Base-by-base conservation (phyloP, 37 sponge, comb jelly and placozoan genomes). In the Bolinopsis microptera region DNA sequence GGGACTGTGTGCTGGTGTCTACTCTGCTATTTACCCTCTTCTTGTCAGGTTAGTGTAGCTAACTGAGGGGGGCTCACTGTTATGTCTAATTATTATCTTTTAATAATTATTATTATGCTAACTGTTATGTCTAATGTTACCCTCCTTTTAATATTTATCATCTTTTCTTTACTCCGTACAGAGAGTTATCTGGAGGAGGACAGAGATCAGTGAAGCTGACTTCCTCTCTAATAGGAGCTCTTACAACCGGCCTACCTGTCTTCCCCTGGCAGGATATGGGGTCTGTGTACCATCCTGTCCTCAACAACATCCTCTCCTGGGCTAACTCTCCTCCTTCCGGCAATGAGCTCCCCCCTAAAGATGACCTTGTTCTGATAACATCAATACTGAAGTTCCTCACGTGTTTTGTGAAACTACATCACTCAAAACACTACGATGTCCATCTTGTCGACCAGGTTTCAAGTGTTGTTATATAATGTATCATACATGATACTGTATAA, bases 361-460 rank as follows among this genome's bases (percentile, higher is more conserved):
- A 86, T 22, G 90, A 86, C 48, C 16, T 86, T 23, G 0, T 26
- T 27, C 90, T 86, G 30, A 38, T 86, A n/a, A n/a, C 90, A 1
- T 5, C 61, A 0, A 34, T 86, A 0, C 35, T 86, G 36, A 24
- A 28, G 26, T 86, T 86, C 30, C 61, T 86, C 3, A 5, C 90
- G n/a, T 24, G 18, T 3, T 86, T 86, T 39, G 36, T 41, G 25
- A 40, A 86, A 40, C 90, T 86, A 16, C 90, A 86, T 27, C 90
- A 86, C 26, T 86, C 90, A 28, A 86, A 86, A 86, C 90, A 86
- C 90, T 86, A 36, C 36, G 90, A 86, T 86, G 90, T 86, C 30
- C 32, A 86, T 30, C 35, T 86, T 1, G 90, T 86, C 0, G 90
- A 39, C 34, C 90, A 86, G 90, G 90, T 86, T 3, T 32, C 8